Evolutionary conservation across 2,113 vertebrate species (phyloP).

Genomic region (Ictalurus punctatus): DNA sequence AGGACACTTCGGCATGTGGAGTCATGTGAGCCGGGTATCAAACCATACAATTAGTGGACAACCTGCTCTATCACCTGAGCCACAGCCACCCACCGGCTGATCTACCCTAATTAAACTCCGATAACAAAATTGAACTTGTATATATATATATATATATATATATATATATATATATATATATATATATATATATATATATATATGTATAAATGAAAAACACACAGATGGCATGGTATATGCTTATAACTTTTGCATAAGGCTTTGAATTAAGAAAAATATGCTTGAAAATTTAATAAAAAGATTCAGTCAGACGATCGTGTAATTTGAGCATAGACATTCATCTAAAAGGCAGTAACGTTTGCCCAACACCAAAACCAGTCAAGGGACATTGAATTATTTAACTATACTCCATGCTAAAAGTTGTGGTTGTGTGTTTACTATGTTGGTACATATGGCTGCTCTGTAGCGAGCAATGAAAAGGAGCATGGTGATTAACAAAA

Average conservation of each 20-base stretch:
- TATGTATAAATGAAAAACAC: no score
- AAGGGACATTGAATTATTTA: not conserved
- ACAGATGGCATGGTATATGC: not conserved
- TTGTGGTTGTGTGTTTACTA: not conserved
- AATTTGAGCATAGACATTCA: not conserved
- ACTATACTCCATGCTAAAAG: not conserved
- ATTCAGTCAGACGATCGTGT: not conserved
- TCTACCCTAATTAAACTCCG: not conserved
- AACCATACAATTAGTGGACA: no score
- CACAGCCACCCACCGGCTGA: not conserved
- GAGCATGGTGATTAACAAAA: not conserved
- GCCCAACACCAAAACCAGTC: no score
- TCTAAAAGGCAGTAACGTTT: not conserved
- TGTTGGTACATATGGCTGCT: not conserved
- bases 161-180: no score
- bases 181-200: no score
- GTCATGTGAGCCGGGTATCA: no score
- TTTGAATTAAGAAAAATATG: not conserved
- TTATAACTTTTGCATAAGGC: not conserved
- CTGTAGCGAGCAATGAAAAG: not conserved
- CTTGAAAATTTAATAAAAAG: no score
- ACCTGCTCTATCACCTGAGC: no score
- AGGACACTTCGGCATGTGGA: no score
- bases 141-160: no score
- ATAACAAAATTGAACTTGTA: not conserved